Evolutionary conservation across 2,888 invertebrate species (phyloP).

Genomic region (Nymphalis c-album): DNA sequence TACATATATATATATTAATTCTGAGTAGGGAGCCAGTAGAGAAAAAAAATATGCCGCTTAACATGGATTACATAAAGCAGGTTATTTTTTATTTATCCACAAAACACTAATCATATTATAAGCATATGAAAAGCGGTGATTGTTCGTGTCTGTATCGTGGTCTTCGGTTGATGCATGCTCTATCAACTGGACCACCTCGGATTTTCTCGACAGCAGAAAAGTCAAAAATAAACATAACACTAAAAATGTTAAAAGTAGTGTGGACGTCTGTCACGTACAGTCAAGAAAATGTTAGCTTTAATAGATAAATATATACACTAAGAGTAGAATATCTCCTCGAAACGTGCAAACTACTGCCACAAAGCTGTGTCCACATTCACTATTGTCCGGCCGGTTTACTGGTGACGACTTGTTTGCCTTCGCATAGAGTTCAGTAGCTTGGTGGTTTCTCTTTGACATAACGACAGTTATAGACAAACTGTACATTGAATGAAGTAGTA

Average conservation of each 20-base stretch:
- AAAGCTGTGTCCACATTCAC: slow-evolving; percentile 50
- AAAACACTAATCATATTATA: too few relatives aligned
- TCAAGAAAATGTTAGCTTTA: slow-evolving; percentile 32
- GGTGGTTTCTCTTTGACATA: neutral
- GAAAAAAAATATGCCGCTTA: too few relatives aligned
- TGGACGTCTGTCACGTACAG: slow-evolving; percentile 1
- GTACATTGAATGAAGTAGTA: too few relatives aligned
- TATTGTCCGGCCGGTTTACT: slow-evolving; percentile 51
- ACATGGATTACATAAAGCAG: too few relatives aligned
- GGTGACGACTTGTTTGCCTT: slow-evolving; percentile 47
- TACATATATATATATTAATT: too few relatives aligned
- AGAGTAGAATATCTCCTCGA: slow-evolving; percentile 50
- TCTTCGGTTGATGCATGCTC: too few relatives aligned
- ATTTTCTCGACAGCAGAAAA: neutral
- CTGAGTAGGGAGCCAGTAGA: too few relatives aligned
- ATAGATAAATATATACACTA: slow-evolving; percentile 36
- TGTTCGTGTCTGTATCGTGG: too few relatives aligned
- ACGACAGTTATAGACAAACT: too few relatives aligned
- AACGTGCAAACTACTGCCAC: slow-evolving; percentile 46
- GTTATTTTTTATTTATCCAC: too few relatives aligned
- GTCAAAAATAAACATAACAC: neutral
- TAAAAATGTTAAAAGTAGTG: neutral
- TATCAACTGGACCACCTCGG: too few relatives aligned
- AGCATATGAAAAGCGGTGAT: too few relatives aligned
- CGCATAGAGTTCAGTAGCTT: slow-evolving; percentile 24